phyloP scores from a whole-genome alignment of 2,797 vertebrate species.

The Cygnus olor region DNA sequence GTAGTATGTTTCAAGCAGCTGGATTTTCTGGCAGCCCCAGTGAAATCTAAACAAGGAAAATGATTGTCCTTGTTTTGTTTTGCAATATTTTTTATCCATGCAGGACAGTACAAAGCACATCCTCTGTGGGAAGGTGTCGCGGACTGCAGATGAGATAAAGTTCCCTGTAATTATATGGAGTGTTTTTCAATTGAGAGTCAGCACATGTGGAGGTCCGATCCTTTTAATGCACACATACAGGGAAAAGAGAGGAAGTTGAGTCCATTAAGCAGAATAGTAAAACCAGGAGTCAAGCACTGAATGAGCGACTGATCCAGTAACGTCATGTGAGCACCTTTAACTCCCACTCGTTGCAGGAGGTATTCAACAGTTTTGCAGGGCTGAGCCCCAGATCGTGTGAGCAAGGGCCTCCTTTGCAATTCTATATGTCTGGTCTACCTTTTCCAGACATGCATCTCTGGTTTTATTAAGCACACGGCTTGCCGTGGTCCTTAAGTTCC shows the following conservation, averaged over 20 bases:
- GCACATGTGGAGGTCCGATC: constrained; percentile 22
- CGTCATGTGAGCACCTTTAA: not conserved
- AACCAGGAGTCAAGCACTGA: constrained; percentile 60
- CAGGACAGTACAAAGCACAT: constrained; percentile 58
- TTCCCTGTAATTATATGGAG: constrained; percentile 51
- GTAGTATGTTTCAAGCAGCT: constrained; percentile 45
- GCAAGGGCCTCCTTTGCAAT: constrained; percentile 69
- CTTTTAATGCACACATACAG: not conserved
- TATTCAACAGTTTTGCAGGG: not conserved
- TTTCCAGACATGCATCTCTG: constrained; percentile 62
- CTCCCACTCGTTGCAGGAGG: constrained; percentile 51
- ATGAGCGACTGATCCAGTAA: not conserved
- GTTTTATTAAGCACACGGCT: not conserved
- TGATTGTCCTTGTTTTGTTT: constrained; percentile 35
- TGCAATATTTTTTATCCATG: constrained; percentile 15
- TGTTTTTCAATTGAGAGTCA: constrained; percentile 41
- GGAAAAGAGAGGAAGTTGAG: constrained; percentile 52
- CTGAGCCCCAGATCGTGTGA: not conserved
- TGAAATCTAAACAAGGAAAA: constrained; percentile 65
- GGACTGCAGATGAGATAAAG: constrained; percentile 49
- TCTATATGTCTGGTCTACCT: constrained; percentile 63
- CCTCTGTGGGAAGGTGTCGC: constrained; percentile 50
- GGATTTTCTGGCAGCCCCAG: constrained; percentile 60
- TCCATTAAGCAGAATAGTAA: constrained; percentile 56
- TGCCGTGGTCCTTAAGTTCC: constrained; percentile 20